Evolutionary conservation across 2,888 invertebrate genomes (phyloP), one percentile per base, ranked within the genome.

Genomic region (Tipula lateralis): DNA sequence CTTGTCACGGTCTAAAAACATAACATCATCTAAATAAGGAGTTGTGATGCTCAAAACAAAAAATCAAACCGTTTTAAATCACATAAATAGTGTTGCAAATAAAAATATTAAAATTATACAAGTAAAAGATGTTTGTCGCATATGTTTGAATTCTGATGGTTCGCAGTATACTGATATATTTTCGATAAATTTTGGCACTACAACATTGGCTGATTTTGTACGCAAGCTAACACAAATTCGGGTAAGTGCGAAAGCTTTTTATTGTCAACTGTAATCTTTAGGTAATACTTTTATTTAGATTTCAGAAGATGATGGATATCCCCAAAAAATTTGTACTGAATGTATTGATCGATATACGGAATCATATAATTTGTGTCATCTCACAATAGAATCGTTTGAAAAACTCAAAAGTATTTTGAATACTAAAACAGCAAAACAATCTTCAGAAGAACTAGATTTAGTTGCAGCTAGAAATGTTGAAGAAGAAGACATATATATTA

Each of bases 301-400:
- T 36, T 84, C 85, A 3, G 81, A 83, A 1, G 85, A 85, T 29
- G 86, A 87, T 83, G 86, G 85, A 1, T 84, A 83, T 29, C 85
- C 85, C 0, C 13, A 39, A 1, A 84, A 44, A 4, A 39, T 87
- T 29, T 87, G 87, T 36, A 1, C 2, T 6, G n/a, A 39, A 1
- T 87, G 87, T 39, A 19, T 39, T n/a, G 44, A 32, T 6, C 85
- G 85, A 2, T 44, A 87, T 7, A 80, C 66, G 9, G 85, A 86
- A 66, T 86, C 87, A 0, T 87, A 85, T 84, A 39, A 29, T 12
- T 85, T 87, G 24, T 86, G 86, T 32, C 85, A 85, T 1, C 85
- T 86, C 66, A 85, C 86, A 24, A 66, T 24, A 66, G 66, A 66
- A 12, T 66, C 66, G 1, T 66, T 24, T 24, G 66, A 66, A 66